Evolutionary conservation across 2,113 vertebrate genomes (phyloP), one percentile per base, ranked within the genome.

Genomic region (Ptilonorhynchus violaceus): DNA sequence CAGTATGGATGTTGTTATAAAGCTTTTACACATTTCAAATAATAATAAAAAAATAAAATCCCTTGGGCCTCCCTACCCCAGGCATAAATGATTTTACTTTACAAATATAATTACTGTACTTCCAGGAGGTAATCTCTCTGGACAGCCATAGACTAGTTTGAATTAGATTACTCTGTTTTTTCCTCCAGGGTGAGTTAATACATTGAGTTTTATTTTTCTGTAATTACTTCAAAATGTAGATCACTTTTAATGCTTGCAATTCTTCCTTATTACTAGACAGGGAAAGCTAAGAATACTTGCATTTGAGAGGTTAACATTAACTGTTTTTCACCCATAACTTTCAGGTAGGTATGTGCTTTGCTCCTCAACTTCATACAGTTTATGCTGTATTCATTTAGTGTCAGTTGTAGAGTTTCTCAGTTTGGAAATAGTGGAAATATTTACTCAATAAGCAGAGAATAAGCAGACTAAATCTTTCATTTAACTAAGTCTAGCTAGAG

Each of bases 111-210:
- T 96, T 96, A 95, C 81, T 85, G 39, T 85, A 76, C 72, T 97
- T 96, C 81, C 66, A 96, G 88, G 91, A 93, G 59, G 85, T 93
- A 95, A 90, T 96, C 96, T 95, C 96, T 96, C 92, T 95, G 94
- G 96, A 88, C 88, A 92, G 47, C 63, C 52, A 44, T 77, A 85
- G 63, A 94, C 88, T 90, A 90, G 75, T 90, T 90, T 83, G 88
- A 95, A 94, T 94, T 96, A 88, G 66, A 94, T 95, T 80, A 80
- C 58, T 91, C 52, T 77, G 15, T 4, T 88, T 93, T 94, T 89
- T 73, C 41, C 92, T 93, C 68, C 59, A 95, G 93, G 80, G 89
- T 81, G 73, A 91, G 53, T 64, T 96, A 91, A 70, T 73, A 86
- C 39, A 55, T 35, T 63, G 76, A 75, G 19, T 52, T 93, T 96